Base-by-base conservation (phyloP, 2,888 invertebrate genomes). In the Allygus modestus region DNA sequence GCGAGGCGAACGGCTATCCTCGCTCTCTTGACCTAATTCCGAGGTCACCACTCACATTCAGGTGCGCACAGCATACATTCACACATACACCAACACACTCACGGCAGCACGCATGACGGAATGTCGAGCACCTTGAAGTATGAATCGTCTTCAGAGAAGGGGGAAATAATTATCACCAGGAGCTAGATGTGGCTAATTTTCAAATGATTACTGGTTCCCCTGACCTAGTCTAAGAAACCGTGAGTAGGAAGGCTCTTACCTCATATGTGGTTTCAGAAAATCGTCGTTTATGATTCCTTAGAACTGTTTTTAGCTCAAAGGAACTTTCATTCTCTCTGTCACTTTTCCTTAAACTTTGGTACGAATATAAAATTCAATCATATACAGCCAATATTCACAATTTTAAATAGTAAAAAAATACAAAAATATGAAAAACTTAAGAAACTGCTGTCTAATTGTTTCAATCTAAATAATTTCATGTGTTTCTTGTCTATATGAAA, bases 91-190 rank as follows among this genome's bases (percentile, higher is more conserved):
- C 4, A 28, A 65, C 28, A 12, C 31, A 65, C 65, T 20, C 23
- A 20, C 31, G 17, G 28, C 28, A 2, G 5, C 7, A 58, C 20
- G 5, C 58, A 23, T 17, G 69, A 4, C 1, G 33, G 73, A 73
- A 73, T 73, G 73, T 73, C 20, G 73, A 73, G 41, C 43, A 43
- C 73, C 73, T 73, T 73, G 73, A 69, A n/a, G 37, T 17, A 37
- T 73, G 73, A 20, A 20, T 73, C 73, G 37, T 73, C 73, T 69
- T 69, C 69, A 69, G 37, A 37, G 31, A 69, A 33, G 33, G 41
- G 23, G 69, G n/a, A 69, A 69, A 15, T 69, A 23, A 65, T 65
- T 17, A 26, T 26, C 28, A 65, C 65, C 65, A 65, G 12, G 0
- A 28, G 28, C 28, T 65, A 58, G 58, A 58, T 5, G 28, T 58